Base-by-base conservation (phyloP, 2,888 invertebrate species). In the Folsomia manolachei region DNA sequence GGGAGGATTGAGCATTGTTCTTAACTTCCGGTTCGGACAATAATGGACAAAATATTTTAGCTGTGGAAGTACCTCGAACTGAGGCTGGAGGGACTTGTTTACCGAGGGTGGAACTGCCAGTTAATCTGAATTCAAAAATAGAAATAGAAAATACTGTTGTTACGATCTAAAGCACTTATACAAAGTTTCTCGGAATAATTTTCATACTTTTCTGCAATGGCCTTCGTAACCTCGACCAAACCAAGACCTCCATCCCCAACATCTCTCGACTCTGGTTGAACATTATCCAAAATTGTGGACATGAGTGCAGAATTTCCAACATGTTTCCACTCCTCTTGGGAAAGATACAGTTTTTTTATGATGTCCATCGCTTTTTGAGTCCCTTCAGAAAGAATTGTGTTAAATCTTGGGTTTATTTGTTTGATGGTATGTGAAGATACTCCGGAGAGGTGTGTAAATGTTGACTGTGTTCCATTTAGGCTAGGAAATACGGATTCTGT, bases 191-290 rank as follows among this genome's bases (percentile, higher is more conserved):
- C n/a, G n/a, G n/a, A n/a, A n/a, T n/a, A n/a, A n/a, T 60, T 11
- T 60, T 19, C 19, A 27, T 69, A 69, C 69, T 23, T 61, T n/a
- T 56, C 18, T 19, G 39, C 69, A 18, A 69, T 27, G 56, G 60
- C 69, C n/a, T 60, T 61, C 14, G 69, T 61, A 18, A 39, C 39
- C 26, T 69, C 27, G 1, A 61, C 62, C 1, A 69, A 21, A 0
- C 21, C 69, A 21, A 69, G 18, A 61, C 69, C 69, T 27, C 61
- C 69, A 60, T 26, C 27, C 1, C 69, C 69, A 0, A 61, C 23
- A 18, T 27, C 19, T 27, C 24, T 26, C 1, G 69, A 56, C 1
- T 61, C 69, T 19, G 1, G 9, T 1, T 61, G 27, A 1, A 60
- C 60, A 19, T 27, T 14, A 39, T 39, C 39, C 39, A 39, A 39